phyloP scores from a whole-genome alignment of 2,888 invertebrate genomes.

The Cylloceria caligata region DNA sequence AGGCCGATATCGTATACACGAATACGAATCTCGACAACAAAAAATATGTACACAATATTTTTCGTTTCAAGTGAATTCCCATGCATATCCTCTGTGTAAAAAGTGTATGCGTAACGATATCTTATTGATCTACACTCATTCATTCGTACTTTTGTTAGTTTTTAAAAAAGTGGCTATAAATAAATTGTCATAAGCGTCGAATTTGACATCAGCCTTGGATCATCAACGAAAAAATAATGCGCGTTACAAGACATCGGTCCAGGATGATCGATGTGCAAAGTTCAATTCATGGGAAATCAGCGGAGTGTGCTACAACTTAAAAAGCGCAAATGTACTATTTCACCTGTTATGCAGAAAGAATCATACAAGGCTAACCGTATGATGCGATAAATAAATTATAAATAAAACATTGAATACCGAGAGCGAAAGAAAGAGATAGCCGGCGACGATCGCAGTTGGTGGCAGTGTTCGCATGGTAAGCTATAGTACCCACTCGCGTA shows the following conservation, averaged over 20 bases:
- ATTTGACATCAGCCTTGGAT: background rate
- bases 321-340: background rate
- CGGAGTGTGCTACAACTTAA: background rate
- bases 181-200: background rate
- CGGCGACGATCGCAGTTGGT: slow-evolving; percentile 37
- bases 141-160: too few species aligned
- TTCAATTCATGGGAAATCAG: background rate
- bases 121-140: too few species aligned
- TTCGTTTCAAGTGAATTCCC: too few species aligned
- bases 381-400: slow-evolving; percentile 80
- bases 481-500: slow-evolving; percentile 59
- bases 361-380: slow-evolving; percentile 70
- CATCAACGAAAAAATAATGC: background rate
- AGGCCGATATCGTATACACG: background rate
- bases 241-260: background rate
- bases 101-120: too few species aligned
- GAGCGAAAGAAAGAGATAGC: slow-evolving; percentile 42
- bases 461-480: slow-evolving; percentile 33
- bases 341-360: slow-evolving; percentile 52
- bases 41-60: background rate
- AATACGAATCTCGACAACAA: background rate
- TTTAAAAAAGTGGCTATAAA: too few species aligned
- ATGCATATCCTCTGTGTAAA: too few species aligned
- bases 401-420: slow-evolving; percentile 81
- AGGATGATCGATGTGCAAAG: background rate